Evolutionary conservation across 30 jellyfish, hydroid and myxozoan genomes (phyloP).

Genomic region (Euphysa ruthae): DNA sequence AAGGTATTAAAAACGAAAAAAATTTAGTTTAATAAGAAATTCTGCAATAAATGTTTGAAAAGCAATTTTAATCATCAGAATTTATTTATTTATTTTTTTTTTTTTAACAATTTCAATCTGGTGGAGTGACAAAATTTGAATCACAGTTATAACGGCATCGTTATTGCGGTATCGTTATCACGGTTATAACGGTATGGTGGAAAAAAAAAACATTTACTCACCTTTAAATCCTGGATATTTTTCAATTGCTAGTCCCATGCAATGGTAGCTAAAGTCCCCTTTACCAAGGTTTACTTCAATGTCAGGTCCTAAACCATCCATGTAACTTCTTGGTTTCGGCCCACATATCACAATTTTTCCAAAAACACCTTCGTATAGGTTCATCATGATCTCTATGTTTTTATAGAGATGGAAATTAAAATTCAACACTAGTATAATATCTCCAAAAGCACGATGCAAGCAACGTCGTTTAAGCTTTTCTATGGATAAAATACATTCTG

Average conservation of each 20-base stretch:
- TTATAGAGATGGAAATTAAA: constrained; percentile 75
- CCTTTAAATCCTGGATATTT: constrained; percentile 68
- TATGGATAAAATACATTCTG: too few species aligned
- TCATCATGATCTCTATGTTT: constrained; percentile 37
- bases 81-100: too few species aligned
- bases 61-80: too few species aligned
- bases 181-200: too few species aligned
- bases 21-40: too few species aligned
- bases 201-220: background rate
- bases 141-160: too few species aligned
- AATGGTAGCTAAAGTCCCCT: constrained; percentile 72
- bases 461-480: constrained; percentile 20
- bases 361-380: constrained; percentile 59
- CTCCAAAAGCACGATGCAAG: constrained; percentile 32
- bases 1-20: too few species aligned
- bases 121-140: too few species aligned
- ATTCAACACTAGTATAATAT: constrained; percentile 48
- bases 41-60: too few species aligned
- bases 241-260: constrained; percentile 70
- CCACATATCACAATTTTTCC: constrained; percentile 77
- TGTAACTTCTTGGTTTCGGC: constrained; percentile 18
- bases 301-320: constrained; percentile 33
- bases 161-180: too few species aligned
- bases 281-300: constrained; percentile 26
- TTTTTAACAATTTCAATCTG: too few species aligned